phyloP scores from a whole-genome alignment of 2,113 vertebrate genomes.

The Synchiropus splendidus region DNA sequence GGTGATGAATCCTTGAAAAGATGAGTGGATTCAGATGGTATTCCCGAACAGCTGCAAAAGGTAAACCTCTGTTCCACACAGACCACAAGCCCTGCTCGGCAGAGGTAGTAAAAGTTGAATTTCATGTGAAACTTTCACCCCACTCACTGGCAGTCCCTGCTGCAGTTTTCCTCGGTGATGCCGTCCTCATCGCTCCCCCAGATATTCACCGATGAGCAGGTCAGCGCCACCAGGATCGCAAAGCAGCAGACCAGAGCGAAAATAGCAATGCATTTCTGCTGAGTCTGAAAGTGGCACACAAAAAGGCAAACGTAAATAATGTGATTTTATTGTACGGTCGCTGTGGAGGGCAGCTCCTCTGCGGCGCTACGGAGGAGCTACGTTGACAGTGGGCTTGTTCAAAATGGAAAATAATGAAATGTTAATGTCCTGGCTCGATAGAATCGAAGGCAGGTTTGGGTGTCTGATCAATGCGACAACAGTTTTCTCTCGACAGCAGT shows the following conservation, averaged over 20 bases:
- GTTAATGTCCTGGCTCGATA: slow-evolving; percentile 22
- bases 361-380: background rate
- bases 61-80: too few relatives aligned
- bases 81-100: too few relatives aligned
- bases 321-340: too few relatives aligned
- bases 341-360: too few relatives aligned
- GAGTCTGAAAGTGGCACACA: slow-evolving; percentile 68
- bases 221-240: slow-evolving; percentile 80
- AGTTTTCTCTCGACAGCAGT: slow-evolving; percentile 10
- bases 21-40: too few relatives aligned
- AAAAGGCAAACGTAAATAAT: background rate
- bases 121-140: too few relatives aligned
- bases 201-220: slow-evolving; percentile 90
- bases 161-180: slow-evolving; percentile 88
- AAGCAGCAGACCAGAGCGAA: slow-evolving; percentile 92
- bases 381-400: background rate
- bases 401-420: slow-evolving; percentile 15
- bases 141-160: slow-evolving; percentile 86
- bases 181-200: slow-evolving; percentile 86
- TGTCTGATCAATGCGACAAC: slow-evolving; percentile 26
- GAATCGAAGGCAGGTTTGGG: slow-evolving; percentile 15
- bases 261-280: slow-evolving; percentile 92
- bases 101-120: too few relatives aligned
- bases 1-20: too few relatives aligned
- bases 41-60: too few relatives aligned